Conservation (phyloP, 2,888 invertebrate species). For the Leucophora obtusa region DNA sequence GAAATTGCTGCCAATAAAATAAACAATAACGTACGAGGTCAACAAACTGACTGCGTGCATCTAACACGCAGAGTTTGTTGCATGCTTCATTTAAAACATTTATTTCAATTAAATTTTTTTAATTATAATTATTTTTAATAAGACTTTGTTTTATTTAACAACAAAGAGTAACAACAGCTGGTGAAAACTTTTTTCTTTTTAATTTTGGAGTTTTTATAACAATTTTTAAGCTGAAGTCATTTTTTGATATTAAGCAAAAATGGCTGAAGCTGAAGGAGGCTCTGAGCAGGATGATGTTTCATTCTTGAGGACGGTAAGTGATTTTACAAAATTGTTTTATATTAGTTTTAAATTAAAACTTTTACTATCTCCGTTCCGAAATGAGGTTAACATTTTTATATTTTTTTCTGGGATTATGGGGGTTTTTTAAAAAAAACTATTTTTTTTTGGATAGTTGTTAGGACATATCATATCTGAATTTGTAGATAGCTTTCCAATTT, state of each 20-base stretch:
- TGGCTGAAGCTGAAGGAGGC: constrained; percentile 96
- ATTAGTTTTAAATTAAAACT: neutral
- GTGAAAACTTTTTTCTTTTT: neutral
- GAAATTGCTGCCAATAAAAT: constrained; percentile 49
- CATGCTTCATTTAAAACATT: constrained; percentile 41
- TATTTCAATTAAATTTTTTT: constrained; percentile 8
- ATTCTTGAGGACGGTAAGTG: constrained; percentile 97
- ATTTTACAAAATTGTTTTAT: constrained; percentile 3
- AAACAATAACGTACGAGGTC: constrained; percentile 38
- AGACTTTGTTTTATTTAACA: constrained; percentile 3
- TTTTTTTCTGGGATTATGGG: too few species aligned
- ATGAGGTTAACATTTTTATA: too few species aligned
- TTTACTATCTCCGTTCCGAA: too few species aligned
- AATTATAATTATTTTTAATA: neutral
- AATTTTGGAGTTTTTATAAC: constrained; percentile 39
- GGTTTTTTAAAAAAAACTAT: too few species aligned
- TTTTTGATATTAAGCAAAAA: constrained; percentile 76
- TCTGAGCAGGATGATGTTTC: constrained; percentile 99
- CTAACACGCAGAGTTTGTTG: constrained; percentile 60
- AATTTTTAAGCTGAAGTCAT: constrained; percentile 65
- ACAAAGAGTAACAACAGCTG: neutral
- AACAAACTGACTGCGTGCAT: constrained; percentile 62
- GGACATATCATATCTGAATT: too few species aligned
- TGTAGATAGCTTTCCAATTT: too few species aligned
- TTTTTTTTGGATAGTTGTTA: too few species aligned